Evolutionary conservation across 2,797 vertebrate species (phyloP), one percentile per base, ranked within the genome.

Genomic region (Sebastes kiyomatsui): DNA sequence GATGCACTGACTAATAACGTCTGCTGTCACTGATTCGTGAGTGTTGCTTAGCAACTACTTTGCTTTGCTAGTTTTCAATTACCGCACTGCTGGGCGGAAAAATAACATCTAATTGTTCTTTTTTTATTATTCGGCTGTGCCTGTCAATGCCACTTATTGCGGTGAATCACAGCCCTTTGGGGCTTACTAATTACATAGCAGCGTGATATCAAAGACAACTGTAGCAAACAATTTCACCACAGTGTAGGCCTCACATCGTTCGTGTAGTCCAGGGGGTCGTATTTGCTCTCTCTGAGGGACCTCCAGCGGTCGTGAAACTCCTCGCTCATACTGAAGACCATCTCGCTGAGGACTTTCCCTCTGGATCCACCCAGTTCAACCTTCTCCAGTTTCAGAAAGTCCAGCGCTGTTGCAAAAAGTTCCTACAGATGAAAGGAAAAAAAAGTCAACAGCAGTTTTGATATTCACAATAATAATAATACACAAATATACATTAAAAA

Each of bases 341-440:
- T 94, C 76, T 96, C 94, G 61, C 88, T 93, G 58, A 96, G 89
- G 65, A 93, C 90, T 88, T 96, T 96, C 73, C 94, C 95, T 87
- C 91, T 93, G 49, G 93, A 93, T 22, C 92, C 95, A 14, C 93
- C 94, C 28, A 95, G 84, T 65, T 89, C 96, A 67, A 92, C 84
- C 86, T 96, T 96, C 78, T 96, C 95, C 88, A 96, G 84, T 87
- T 97, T 96, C 77, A 96, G 83, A 92, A 96, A 94, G 74, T 96
- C 95, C 75, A 95, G 80, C 3, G 94, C 92, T 32, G 95, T 93
- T 60, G 83, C 92, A 90, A 97, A 97, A 89, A 97, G 52, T 79
- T 93, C 92, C 94, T 95, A 22, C 4, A 28, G 20, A 71, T 61
- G 28, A 87, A 38, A 81, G 25, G 56, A 49, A 27, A 79, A 69